A percentile compares a stretch with the other conserved stretches of the same genome.
Conservation (phyloP, 2,113 vertebrate species). For the Actenoides hombroni region DNA sequence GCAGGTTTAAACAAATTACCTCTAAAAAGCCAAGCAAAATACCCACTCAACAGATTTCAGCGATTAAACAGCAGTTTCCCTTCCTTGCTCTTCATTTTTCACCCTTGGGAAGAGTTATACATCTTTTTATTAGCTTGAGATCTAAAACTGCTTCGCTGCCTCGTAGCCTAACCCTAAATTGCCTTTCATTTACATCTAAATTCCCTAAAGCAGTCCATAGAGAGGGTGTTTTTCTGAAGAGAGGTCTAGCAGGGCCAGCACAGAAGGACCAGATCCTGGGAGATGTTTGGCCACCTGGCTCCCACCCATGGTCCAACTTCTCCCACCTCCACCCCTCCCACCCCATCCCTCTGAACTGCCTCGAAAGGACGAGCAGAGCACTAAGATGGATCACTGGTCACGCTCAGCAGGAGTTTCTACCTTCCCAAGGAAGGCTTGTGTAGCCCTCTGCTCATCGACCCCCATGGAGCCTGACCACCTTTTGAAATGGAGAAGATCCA, state of each 20-base stretch:
- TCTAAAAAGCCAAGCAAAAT: neutral
- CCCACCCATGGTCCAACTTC: neutral
- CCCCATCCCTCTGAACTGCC: fast-evolving
- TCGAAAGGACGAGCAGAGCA: fast-evolving
- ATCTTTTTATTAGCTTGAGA: neutral
- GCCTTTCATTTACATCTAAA: neutral
- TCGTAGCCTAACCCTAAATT: neutral
- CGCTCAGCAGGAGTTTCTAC: fast-evolving
- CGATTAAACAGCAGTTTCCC: neutral
- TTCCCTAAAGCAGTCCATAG: fast-evolving
- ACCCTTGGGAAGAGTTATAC: neutral
- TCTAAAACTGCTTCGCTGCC: neutral
- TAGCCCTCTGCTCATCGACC: fast-evolving
- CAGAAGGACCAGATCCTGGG: fast-evolving
- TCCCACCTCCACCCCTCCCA: neutral
- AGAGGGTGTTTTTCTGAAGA: fast-evolving
- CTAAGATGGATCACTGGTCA: fast-evolving
- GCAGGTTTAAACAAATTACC: constrained; percentile 13
- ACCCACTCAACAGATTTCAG: neutral
- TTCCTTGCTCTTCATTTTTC: neutral
- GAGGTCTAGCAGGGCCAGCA: neutral
- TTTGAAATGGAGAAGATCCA: neutral
- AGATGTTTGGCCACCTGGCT: no score
- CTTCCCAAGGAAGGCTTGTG: fast-evolving
- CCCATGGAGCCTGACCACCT: fast-evolving